phyloP scores from a whole-genome alignment of 2,113 vertebrate species.

The Tylochromis polylepis region DNA sequence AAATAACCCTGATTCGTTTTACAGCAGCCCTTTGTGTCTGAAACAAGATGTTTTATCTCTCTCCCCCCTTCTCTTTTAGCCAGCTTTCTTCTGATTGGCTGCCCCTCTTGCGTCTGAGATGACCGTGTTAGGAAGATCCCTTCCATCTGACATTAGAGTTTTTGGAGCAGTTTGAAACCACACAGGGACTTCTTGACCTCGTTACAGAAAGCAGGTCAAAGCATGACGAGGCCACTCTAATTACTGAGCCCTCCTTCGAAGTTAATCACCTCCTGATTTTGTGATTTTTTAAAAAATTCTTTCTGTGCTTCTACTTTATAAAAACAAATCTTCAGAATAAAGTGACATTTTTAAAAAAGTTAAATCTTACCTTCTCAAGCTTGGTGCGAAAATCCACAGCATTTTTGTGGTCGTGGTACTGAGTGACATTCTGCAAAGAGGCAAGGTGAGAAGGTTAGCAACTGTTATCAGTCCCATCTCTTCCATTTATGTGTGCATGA shows the following conservation, averaged over 20 bases:
- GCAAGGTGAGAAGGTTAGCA: neutral
- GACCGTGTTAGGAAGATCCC: neutral
- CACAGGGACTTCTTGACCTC: neutral
- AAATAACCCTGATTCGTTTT: neutral
- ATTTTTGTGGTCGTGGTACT: slow-evolving; percentile 39
- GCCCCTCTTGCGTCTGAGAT: neutral
- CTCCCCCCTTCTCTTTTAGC: neutral
- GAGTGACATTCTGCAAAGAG: slow-evolving; percentile 49
- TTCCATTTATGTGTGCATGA: neutral
- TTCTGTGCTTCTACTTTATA: neutral
- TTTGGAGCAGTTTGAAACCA: neutral
- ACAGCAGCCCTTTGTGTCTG: neutral
- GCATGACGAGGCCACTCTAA: neutral
- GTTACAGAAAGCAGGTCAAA: neutral
- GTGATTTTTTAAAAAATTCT: neutral
- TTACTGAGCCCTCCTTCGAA: neutral
- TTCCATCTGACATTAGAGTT: too few species aligned
- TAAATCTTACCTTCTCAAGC: slow-evolving; percentile 30
- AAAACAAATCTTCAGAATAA: neutral
- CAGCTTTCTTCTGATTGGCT: neutral
- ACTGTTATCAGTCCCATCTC: neutral
- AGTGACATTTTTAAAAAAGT: neutral
- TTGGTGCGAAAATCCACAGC: slow-evolving; percentile 46
- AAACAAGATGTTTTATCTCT: neutral
- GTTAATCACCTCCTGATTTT: neutral